Base-by-base conservation (phyloP, 2,888 invertebrate genomes). In the Psylliodes chrysocephalus region DNA sequence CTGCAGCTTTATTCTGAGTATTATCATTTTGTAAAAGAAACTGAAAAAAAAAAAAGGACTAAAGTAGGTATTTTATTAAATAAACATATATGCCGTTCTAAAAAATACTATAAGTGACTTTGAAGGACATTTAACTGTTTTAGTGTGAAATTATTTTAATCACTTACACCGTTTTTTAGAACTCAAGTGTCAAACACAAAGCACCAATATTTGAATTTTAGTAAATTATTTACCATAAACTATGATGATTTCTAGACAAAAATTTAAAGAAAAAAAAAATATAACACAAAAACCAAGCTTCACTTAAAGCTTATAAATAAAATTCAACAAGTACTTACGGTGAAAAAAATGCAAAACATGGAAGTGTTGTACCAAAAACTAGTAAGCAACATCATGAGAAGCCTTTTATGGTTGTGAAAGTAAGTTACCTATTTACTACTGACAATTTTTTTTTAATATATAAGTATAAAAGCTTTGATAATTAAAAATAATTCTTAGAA, bases 11-110 rank as follows among this genome's bases (percentile, higher is more conserved):
- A 38, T 65, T 56, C 6, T 60, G 46, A 53, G 59, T 67, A 64
- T 72, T 69, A 42, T 64, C 70, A 47, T 72, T 71, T 66, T 74
- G 71, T 59, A 74, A 60, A 55, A 68, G 64, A 35, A 64, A 64
- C 76, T 77, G 66, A 46, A 75, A 75, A 40, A 65, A 62, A 57
- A 64, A 61, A 47, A 35, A 35, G 14, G n/a, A n/a, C n/a, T n/a
- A n/a, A n/a, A n/a, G n/a, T n/a, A n/a, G n/a, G n/a, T n/a, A n/a
- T n/a, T n/a, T n/a, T n/a, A n/a, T n/a, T n/a, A n/a, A n/a, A n/a
- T n/a, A n/a, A n/a, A n/a, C n/a, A n/a, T n/a, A n/a, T n/a, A n/a
- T n/a, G n/a, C n/a, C n/a, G n/a, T n/a, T n/a, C n/a, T n/a, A n/a
- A n/a, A n/a, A n/a, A n/a, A n/a, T n/a, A n/a, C n/a, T n/a, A n/a